Evolutionary conservation across 2,888 invertebrate species (phyloP), one percentile per base, ranked within the genome.

Genomic region (Cheilosia pagana): DNA sequence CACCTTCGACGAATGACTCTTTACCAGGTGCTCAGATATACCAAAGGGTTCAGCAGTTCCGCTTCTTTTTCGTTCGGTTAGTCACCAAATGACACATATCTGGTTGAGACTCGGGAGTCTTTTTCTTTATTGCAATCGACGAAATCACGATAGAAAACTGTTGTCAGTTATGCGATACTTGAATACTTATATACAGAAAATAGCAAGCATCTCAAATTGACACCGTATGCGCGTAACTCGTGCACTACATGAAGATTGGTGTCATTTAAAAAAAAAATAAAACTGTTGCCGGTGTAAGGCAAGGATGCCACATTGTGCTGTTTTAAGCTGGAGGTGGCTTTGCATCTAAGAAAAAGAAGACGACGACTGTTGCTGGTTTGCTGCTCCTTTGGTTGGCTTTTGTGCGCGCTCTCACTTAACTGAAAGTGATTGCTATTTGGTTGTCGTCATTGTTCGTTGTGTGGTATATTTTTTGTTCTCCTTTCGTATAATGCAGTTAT

Each of bases 391-490:
- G 50, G 74, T 57, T 81, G 70, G 52, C 65, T 59, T 43, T 71
- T 67, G 50, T 68, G 78, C 14, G 67, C 28, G 39, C 60, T 67
- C 74, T 81, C 75, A 76, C 81, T 85, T 81, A 81, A 71, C 75
- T 65, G 35, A 76, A 85, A 85, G 65, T 76, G 85, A 85, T 76
- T 76, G 76, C 76, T 75, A 71, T 85, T 81, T 71, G 76, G 75
- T 70, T 75, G 79, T 60, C 57, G 59, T 76, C 71, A 67, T 85
- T 79, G 79, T 85, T 76, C 70, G 81, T 35, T 25, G 52, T 52
- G 28, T 8, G 28, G 8, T 8, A 28, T 59, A 19, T 16, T 65
- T 43, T 67, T 63, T 43, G 25, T 35, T 31, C 41, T 19, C 53
- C 23, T 60, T 23, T 23, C 12, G 45, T 57, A 62, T 79, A 83